phyloP scores from a whole-genome alignment of 2,113 vertebrate species.

The Strigops habroptila region DNA sequence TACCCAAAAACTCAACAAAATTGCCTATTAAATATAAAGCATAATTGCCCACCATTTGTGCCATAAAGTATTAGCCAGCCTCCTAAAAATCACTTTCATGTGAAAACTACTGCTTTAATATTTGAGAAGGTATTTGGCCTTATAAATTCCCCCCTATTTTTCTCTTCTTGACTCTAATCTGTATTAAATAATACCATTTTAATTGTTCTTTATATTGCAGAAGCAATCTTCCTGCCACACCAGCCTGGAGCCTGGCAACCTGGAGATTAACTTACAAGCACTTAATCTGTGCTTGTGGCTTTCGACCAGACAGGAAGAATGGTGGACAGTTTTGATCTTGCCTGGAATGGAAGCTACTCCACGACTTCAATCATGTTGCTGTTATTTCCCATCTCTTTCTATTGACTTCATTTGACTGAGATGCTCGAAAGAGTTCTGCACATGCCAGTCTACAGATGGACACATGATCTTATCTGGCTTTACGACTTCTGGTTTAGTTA shows the following conservation, averaged over 20 bases:
- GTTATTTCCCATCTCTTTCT: neutral
- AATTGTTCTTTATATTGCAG: neutral
- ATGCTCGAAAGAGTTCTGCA: neutral
- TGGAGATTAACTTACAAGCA: neutral
- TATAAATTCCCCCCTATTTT: neutral
- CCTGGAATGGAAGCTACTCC: neutral
- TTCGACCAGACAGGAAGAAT: neutral
- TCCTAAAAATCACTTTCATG: neutral
- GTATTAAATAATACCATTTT: neutral
- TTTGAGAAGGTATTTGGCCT: neutral
- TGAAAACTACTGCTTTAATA: neutral
- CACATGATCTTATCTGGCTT: neutral
- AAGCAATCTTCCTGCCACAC: neutral
- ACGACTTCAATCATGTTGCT: neutral
- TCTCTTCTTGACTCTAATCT: neutral
- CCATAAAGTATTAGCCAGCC: neutral
- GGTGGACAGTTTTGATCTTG: neutral
- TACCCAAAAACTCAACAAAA: neutral
- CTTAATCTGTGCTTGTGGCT: neutral
- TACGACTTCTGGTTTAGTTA: neutral
- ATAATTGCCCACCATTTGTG: neutral
- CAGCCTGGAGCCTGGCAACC: neutral
- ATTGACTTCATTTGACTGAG: neutral
- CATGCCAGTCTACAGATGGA: neutral
- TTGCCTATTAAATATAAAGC: neutral